Conservation (phyloP, 2,797 vertebrate genomes). For the Mionectes olivaceus region DNA sequence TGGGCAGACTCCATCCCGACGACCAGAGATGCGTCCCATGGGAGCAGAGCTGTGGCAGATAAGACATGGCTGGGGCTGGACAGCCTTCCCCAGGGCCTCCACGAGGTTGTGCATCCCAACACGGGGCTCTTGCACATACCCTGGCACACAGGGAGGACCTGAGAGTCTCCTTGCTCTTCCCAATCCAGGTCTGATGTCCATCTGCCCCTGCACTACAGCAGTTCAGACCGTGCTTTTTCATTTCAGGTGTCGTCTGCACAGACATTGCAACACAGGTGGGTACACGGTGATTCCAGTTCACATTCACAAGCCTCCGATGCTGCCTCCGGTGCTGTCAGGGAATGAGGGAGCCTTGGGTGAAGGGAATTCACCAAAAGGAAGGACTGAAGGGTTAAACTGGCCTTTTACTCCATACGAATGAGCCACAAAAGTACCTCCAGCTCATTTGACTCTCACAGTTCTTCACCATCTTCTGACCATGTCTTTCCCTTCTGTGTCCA, state of each 20-base stretch:
- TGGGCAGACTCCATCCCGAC: accelerated
- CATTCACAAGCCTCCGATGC: background rate
- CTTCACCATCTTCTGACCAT: background rate
- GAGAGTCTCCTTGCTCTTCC: background rate
- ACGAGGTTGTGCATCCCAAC: background rate
- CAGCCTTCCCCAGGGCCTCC: background rate
- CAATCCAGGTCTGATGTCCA: background rate
- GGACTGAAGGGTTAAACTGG: background rate
- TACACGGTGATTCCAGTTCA: background rate
- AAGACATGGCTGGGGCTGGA: background rate
- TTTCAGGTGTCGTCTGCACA: background rate
- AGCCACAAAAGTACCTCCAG: background rate
- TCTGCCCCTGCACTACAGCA: background rate
- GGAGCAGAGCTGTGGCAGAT: background rate
- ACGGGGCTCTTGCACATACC: background rate
- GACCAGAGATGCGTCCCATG: background rate
- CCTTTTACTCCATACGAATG: background rate
- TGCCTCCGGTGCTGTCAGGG: background rate
- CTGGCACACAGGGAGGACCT: background rate
- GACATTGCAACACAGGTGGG: background rate
- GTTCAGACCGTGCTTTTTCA: background rate
- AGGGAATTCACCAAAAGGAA: background rate
- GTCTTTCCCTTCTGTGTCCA: background rate
- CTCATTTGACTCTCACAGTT: background rate
- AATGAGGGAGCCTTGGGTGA: accelerated